phyloP scores from a whole-genome alignment of 1,140 invertebrate species.

The Doryteuthis pealeii region DNA sequence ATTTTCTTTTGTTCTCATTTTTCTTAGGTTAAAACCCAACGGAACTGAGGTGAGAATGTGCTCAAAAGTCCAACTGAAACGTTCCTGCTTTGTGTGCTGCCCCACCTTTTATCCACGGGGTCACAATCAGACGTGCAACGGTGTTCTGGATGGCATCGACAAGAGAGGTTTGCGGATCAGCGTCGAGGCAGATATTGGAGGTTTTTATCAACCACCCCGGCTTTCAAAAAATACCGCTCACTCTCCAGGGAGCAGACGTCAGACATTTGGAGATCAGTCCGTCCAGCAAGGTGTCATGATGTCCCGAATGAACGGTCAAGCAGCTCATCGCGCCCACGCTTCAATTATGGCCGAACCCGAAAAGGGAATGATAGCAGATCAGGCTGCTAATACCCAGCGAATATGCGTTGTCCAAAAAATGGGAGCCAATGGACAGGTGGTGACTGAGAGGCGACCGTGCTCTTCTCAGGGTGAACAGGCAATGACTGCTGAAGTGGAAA shows the following conservation, averaged over 20 bases:
- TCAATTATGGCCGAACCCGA: background rate
- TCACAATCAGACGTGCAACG: background rate
- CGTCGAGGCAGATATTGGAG: background rate
- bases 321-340: background rate
- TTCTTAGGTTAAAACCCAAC: background rate
- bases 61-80: background rate
- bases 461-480: no score
- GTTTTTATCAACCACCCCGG: background rate
- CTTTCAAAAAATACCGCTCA: background rate
- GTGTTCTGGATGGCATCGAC: background rate
- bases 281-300: background rate
- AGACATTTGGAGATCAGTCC: background rate
- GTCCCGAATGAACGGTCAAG: background rate
- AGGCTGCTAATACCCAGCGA: background rate
- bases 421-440: no score
- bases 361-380: background rate
- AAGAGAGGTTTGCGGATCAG: background rate
- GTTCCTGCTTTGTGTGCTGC: background rate
- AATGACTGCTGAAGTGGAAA: no score
- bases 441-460: no score
- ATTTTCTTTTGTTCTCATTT: slow-evolving; percentile 4
- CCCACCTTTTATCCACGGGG: background rate
- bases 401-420: no score
- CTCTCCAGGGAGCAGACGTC: background rate
- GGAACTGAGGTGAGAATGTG: background rate